Percentiles rank a stretch among this genome's conserved stretches.
phyloP scores from a whole-genome alignment of 2,797 vertebrate genomes.

The Peromyscus nudipes region DNA sequence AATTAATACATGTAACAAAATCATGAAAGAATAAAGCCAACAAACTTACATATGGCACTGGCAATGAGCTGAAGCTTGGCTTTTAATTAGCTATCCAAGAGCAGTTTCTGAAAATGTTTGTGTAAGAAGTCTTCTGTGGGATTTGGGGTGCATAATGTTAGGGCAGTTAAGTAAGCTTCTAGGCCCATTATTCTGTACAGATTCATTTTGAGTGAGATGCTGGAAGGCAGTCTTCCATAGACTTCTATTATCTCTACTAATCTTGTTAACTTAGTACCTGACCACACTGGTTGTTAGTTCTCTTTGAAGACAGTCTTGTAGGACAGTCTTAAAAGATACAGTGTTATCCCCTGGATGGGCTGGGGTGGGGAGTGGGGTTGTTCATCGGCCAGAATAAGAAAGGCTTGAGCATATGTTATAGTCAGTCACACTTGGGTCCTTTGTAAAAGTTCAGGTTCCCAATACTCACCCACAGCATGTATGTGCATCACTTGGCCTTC shows the following conservation, averaged over 20 bases:
- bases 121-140: not conserved
- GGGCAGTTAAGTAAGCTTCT: not conserved
- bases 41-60: not conserved
- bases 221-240: not conserved
- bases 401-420: not conserved
- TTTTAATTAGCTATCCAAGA: not conserved
- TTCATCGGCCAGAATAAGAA: not conserved
- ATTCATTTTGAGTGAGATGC: not conserved
- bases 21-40: not conserved
- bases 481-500: not conserved
- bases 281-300: not conserved
- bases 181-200: not conserved
- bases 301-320: not conserved
- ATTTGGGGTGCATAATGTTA: not conserved
- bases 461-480: not conserved
- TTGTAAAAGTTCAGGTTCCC: not conserved
- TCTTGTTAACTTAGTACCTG: not conserved
- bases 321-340: not conserved
- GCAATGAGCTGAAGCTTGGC: not conserved
- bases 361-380: not conserved
- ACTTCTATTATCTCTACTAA: not conserved
- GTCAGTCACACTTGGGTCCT: not conserved
- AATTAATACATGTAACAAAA: not conserved
- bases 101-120: constrained; percentile 12
- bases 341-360: not conserved